These are phyloP conservation scores for Merops nubicus DNA, from an alignment of 2,113 vertebrate genomes.

Conservation along the genomic window DNA sequence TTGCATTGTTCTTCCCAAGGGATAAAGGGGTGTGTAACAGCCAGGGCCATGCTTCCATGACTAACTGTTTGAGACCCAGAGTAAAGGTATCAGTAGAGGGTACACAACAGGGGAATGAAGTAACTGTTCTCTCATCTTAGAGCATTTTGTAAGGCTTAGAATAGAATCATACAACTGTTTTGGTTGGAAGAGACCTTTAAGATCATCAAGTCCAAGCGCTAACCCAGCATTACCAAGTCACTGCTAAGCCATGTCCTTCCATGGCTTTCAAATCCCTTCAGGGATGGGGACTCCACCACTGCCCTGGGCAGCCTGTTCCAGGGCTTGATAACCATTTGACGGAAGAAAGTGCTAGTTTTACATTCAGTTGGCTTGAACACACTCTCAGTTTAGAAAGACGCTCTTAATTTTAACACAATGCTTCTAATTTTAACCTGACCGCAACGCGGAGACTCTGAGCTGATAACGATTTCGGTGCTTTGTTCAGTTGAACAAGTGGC, in stretches of 20 bases:
- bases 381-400: background rate
- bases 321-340: too few species aligned
- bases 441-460: background rate
- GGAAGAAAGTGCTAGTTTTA: background rate
- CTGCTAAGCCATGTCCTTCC: background rate
- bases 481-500: rapidly evolving
- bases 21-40: background rate
- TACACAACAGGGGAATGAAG: background rate
- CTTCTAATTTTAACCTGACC: background rate
- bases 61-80: background rate
- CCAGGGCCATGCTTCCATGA: rapidly evolving
- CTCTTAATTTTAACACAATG: background rate
- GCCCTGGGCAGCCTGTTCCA: background rate
- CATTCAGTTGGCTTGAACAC: background rate
- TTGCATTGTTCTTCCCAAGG: background rate
- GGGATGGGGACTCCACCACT: background rate
- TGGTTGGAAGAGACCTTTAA: background rate
- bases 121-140: background rate
- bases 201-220: background rate
- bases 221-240: background rate
- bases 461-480: rapidly evolving
- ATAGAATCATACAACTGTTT: background rate
- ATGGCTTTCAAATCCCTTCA: background rate
- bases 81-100: background rate
- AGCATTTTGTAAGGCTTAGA: background rate